Evolutionary conservation across 1,140 invertebrate species (phyloP), one percentile per base, ranked within the genome.

Genomic region (Hycleus cichorii): DNA sequence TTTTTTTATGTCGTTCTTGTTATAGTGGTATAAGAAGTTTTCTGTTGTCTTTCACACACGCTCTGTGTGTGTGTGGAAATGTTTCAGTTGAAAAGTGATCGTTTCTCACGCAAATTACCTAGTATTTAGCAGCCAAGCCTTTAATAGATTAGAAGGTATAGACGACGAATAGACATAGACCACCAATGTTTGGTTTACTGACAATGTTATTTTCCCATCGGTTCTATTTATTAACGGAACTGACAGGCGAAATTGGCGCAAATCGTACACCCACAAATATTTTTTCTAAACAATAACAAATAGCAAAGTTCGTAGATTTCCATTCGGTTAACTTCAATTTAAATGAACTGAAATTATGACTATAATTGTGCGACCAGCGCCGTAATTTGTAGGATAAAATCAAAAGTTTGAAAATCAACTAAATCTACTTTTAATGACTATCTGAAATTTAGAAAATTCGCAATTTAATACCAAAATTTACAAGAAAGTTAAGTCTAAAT

Each of bases 21-120:
- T 12, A 12, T 12, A 12, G 12, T 18, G 18, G 18, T 18, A 32
- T 32, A 32, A 32, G 18, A 18, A 18, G 18, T 18, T 18, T 32
- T 32, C 7, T 32, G 9, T 42, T 42, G 11, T n/a, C 40, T n/a
- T 42, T 7, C 40, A 42, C 40, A 42, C 40, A 42, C 38, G 48
- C 27, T 11, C 44, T 27, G 12, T 12, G 12, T 1, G 12, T 12
- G 12, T 12, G 12, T 12, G 7, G 26, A 54, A 42, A 53, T 49
- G 40, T 55, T 59, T 55, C 45, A 40, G 50, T 47, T 46, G 7
- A 56, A 50, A 60, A 56, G 39, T 56, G 52, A 49, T 60, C 42
- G 52, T 60, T 32, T 60, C 58, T 60, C 58, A 60, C 58, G 53
- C 58, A 60, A 60, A 60, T 60, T 60, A 60, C 53, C 58, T 60